A percentile compares a stretch with the other conserved stretches of the same genome.
These are phyloP conservation scores for Lepus timidus DNA, from an alignment of 2,113 vertebrate species.

Conservation along the genomic window DNA sequence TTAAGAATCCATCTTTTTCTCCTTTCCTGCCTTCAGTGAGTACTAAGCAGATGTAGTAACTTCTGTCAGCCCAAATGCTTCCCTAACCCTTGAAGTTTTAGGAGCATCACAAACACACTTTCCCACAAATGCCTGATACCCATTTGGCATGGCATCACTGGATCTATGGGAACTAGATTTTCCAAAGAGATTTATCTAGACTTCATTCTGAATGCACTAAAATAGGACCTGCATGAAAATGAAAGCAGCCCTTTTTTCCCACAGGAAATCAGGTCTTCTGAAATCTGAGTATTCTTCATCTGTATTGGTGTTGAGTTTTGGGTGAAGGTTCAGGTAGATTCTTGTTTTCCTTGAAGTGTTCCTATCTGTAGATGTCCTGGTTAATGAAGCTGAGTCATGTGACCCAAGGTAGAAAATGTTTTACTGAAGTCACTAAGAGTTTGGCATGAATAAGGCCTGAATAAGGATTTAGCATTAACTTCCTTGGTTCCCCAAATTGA, in stretches of 20 bases:
- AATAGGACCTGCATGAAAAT: not conserved
- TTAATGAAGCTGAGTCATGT: not conserved
- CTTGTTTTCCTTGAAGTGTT: constrained; percentile 59
- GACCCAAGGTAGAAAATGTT: constrained; percentile 49
- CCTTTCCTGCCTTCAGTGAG: not conserved
- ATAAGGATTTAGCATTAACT: constrained; percentile 48
- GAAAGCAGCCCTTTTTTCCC: not conserved
- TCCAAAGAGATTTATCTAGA: not conserved
- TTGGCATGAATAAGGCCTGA: constrained; percentile 23
- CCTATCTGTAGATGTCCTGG: constrained; percentile 39
- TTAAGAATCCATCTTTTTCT: not conserved
- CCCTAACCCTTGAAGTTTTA: not conserved
- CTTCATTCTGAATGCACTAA: not conserved
- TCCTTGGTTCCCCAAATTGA: constrained; percentile 63
- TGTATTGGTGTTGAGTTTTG: constrained; percentile 48
- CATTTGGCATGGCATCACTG: not conserved
- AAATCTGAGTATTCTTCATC: constrained; percentile 13
- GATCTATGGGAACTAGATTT: not conserved
- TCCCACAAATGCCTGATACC: not conserved
- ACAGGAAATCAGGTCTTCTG: constrained; percentile 53
- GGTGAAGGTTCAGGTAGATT: constrained; percentile 53
- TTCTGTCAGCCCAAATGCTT: not conserved
- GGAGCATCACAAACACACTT: not conserved
- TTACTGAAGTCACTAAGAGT: constrained; percentile 50
- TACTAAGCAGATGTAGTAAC: not conserved